Evolutionary conservation across 2,888 invertebrate genomes (phyloP).

Genomic region (Pollenia griseotomentosa): DNA sequence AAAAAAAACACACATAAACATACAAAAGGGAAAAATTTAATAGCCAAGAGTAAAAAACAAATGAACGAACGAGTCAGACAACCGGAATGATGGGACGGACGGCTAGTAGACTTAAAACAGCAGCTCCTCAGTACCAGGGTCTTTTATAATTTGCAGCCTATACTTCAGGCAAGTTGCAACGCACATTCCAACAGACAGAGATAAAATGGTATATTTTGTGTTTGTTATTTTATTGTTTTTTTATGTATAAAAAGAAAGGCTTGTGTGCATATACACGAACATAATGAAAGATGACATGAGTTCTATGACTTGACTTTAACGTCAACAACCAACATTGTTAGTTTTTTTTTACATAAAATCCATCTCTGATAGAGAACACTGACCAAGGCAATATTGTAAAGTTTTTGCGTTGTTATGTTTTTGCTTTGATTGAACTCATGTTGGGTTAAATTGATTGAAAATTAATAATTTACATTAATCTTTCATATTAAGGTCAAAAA

Average conservation of each 20-base stretch:
- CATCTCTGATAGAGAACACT: constrained; percentile 37
- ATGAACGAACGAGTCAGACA: constrained; percentile 54
- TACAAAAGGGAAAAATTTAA: constrained; percentile 28
- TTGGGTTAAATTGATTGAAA: not conserved
- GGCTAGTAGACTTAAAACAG: constrained; percentile 36
- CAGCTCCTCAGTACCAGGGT: constrained; percentile 11
- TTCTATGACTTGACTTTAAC: constrained; percentile 52
- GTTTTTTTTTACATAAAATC: constrained; percentile 36
- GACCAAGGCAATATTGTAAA: constrained; percentile 35
- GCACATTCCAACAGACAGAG: not conserved
- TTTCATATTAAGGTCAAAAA: no score
- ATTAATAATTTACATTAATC: not conserved
- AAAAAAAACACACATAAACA: constrained; percentile 13
- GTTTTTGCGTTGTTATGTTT: not conserved
- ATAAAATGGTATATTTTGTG: not conserved
- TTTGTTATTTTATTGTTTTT: constrained; percentile 23
- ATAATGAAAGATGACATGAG: constrained; percentile 56
- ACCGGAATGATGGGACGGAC: constrained; percentile 53
- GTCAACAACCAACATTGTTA: constrained; percentile 46
- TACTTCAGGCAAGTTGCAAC: constrained; percentile 1
- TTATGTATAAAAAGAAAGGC: not conserved
- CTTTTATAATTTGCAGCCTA: constrained; percentile 32
- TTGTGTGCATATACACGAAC: constrained; percentile 19
- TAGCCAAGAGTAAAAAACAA: constrained; percentile 33
- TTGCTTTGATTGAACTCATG: constrained; percentile 20